Conservation (phyloP, 2,888 invertebrate species). For the Lasius fuliginosus region DNA sequence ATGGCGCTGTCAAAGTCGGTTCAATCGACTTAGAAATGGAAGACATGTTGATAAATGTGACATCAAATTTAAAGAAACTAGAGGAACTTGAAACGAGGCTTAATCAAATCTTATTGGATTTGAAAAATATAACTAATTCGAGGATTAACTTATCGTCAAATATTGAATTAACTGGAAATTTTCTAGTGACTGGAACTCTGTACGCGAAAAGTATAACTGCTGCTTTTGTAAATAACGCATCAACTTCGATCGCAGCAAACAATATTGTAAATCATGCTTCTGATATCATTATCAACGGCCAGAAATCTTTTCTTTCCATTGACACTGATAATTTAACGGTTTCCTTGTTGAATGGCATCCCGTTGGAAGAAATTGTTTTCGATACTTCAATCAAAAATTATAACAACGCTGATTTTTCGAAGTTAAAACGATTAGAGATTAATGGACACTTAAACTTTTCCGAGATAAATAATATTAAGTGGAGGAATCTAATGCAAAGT, state of each 20-base stretch:
- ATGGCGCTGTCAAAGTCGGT: slow-evolving; percentile 65
- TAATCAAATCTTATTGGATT: slow-evolving; percentile 63
- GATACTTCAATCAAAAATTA: slow-evolving; percentile 77
- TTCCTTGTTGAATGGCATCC: slow-evolving; percentile 80
- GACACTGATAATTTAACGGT: slow-evolving; percentile 73
- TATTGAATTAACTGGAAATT: slow-evolving; percentile 81
- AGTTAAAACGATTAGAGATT: slow-evolving; percentile 70
- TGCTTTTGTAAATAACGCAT: slow-evolving; percentile 79
- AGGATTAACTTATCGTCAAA: slow-evolving; percentile 50
- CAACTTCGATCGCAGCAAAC: slow-evolving; percentile 75
- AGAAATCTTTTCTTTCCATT: slow-evolving; percentile 74
- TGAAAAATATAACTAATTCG: slow-evolving; percentile 57
- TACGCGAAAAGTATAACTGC: slow-evolving; percentile 77
- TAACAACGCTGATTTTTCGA: slow-evolving; percentile 71
- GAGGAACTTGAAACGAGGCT: slow-evolving; percentile 60
- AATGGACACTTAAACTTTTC: slow-evolving; percentile 77
- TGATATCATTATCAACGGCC: slow-evolving; percentile 63
- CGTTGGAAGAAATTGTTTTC: slow-evolving; percentile 78
- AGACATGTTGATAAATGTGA: slow-evolving; percentile 61
- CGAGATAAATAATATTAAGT: slow-evolving; percentile 86
- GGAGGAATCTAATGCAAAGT: slow-evolving; percentile 85
- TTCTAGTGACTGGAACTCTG: slow-evolving; percentile 80
- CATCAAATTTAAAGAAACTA: slow-evolving; percentile 35
- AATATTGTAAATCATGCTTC: slow-evolving; percentile 77
- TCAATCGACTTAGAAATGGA: slow-evolving; percentile 42